Base-by-base conservation (phyloP, 2,888 invertebrate genomes). In the Ennomos erosarius region DNA sequence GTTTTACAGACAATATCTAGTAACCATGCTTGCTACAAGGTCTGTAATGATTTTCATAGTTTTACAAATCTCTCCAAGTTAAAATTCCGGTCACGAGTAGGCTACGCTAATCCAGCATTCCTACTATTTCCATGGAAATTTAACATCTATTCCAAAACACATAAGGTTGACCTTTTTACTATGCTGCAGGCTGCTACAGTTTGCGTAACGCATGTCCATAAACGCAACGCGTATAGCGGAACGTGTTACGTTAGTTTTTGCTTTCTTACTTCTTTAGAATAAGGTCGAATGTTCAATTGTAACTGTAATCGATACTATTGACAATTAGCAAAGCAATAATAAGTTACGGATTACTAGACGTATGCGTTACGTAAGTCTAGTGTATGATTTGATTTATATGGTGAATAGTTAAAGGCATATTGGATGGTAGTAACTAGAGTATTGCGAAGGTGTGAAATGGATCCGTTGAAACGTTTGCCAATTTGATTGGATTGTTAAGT, bases 181-280 rank as follows among this genome's bases (percentile, higher is more conserved):
- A 26, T 6, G 26, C 26, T 26, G 5, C 6, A 26, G 0, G 26
- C 26, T 26, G 5, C 6, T 50, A 64, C 67, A 66, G 61, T 74
- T 77, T 76, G 71, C 75, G 76, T 74, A 78, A 78, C 67, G 63
- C 68, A 60, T 60, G 69, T 67, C 70, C 73, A 73, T 75, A 75
- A 71, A 70, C 62, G 64, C 73, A 73, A 71, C 64, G 68, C 70
- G 65, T 48, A 52, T 64, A 75, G 73, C 75, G 76, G 75, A 79
- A 79, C 78, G 74, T 69, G 67, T 73, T 60, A 59, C 52, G 55
- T 59, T 59, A 52, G 12, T 62, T 59, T 57, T 61, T 39, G 44
- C 47, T 42, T 33, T 57, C 40, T 42, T 62, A 59, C 35, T 39
- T 38, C 56, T 10, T 59, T 43, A 42, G 33, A 56, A 62, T 62